A percentile compares a stretch with the other conserved stretches of the same genome.
Evolutionary conservation across 2,888 invertebrate species (phyloP).

Genomic region (Zelleria hepariella): DNA sequence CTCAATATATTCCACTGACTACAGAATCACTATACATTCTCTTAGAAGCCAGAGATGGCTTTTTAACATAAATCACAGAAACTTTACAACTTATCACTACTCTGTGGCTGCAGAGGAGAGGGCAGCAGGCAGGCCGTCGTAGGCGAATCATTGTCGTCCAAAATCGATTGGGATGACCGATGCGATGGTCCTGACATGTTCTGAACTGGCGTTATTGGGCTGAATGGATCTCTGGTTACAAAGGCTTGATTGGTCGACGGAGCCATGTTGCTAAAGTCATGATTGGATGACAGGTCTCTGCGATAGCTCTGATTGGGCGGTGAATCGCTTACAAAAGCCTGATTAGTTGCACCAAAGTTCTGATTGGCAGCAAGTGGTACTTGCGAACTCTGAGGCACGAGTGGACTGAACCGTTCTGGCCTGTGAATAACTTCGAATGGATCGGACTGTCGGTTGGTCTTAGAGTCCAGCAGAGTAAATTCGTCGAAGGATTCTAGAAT

Average conservation of each 20-base stretch:
- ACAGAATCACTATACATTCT: too few relatives aligned
- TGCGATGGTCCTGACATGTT: conserved; percentile 18
- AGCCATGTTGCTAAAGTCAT: not conserved
- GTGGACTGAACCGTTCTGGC: conserved; percentile 8
- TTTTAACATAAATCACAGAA: not conserved
- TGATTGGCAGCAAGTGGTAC: not conserved
- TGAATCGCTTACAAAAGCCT: not conserved
- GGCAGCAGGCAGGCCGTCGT: conserved; percentile 65
- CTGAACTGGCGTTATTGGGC: conserved; percentile 10
- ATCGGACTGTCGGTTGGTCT: conserved; percentile 25
- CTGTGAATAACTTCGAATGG: conserved; percentile 50
- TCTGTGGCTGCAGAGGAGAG: conserved; percentile 72
- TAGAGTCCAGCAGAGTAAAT: conserved; percentile 39
- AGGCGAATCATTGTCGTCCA: conserved; percentile 55
- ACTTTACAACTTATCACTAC: conserved; percentile 22
- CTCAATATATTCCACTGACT: not conserved
- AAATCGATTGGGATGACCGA: conserved; percentile 31
- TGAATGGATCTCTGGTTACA: conserved; percentile 20
- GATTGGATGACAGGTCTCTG: not conserved
- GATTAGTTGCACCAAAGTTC: not conserved
- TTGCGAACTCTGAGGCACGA: not conserved
- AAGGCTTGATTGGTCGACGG: not conserved
- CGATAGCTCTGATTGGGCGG: not conserved
- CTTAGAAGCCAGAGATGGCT: too few relatives aligned
- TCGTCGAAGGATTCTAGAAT: conserved; percentile 48